phyloP scores from a whole-genome alignment of 2,113 vertebrate genomes.

The Carassius carassius region DNA sequence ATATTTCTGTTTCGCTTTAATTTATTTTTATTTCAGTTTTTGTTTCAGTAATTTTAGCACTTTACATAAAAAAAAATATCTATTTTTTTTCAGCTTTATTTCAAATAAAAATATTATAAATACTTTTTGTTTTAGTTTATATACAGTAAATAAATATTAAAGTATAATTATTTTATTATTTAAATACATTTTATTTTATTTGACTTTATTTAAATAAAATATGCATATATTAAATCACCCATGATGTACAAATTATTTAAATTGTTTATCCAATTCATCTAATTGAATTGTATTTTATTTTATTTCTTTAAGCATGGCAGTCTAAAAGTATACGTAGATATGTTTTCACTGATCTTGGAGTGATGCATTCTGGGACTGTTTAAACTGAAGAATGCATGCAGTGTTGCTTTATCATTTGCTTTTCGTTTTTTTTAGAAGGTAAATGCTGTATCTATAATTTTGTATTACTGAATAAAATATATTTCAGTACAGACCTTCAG shows the following conservation, averaged over 20 bases:
- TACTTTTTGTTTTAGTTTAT: too few relatives aligned
- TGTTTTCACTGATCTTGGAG: too few relatives aligned
- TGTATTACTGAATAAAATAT: background rate
- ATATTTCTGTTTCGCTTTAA: background rate
- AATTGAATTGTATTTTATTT: too few relatives aligned
- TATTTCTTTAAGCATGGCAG: background rate
- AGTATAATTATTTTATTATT: too few relatives aligned
- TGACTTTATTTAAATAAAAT: background rate
- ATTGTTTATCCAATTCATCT: too few relatives aligned
- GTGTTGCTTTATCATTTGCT: background rate
- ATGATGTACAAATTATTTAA: background rate
- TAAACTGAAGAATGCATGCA: background rate
- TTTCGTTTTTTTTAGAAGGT: background rate
- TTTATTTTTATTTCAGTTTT: too few relatives aligned
- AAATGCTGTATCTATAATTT: background rate
- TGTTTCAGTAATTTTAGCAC: background rate
- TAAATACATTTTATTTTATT: too few relatives aligned
- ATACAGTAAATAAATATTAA: too few relatives aligned
- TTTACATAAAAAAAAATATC: too few relatives aligned
- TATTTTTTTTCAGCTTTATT: too few relatives aligned
- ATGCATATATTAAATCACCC: background rate
- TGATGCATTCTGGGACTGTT: background rate
- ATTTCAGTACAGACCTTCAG: conserved; percentile 80
- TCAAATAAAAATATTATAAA: too few relatives aligned
- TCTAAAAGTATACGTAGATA: background rate